Percentiles rank a stretch among this genome's conserved stretches.
Conservation (phyloP, 2,113 vertebrate species). For the Xenopus tropicalis region DNA sequence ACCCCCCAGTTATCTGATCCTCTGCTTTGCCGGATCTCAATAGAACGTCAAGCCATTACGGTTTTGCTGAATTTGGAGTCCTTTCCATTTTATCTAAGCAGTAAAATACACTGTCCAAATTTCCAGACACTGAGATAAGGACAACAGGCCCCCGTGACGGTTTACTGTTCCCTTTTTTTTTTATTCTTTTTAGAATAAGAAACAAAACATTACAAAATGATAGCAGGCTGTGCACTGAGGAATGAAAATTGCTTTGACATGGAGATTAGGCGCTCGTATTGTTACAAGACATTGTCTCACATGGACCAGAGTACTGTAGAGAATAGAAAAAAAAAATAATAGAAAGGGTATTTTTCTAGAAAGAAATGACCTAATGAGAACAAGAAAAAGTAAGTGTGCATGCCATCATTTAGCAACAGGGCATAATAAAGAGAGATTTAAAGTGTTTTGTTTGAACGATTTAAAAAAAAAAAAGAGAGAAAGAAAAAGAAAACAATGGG, state of each 20-base stretch:
- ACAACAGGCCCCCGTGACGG: slow-evolving; percentile 78
- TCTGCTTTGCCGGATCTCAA: slow-evolving; percentile 84
- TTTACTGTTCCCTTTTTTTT: slow-evolving; percentile 78
- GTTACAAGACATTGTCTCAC: slow-evolving; percentile 98
- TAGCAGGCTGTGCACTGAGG: slow-evolving; percentile 91
- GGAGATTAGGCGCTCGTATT: slow-evolving; percentile 95
- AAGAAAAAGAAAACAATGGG: slow-evolving; percentile 58
- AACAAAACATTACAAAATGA: slow-evolving; percentile 98
- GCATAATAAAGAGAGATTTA: slow-evolving; percentile 79
- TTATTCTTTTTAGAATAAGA: slow-evolving; percentile 94
- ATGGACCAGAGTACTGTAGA: slow-evolving; percentile 81
- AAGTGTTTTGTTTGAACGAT: slow-evolving; percentile 79
- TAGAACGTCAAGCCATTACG: slow-evolving; percentile 95
- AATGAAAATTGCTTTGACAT: slow-evolving; percentile 98
- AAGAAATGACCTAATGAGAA: slow-evolving; percentile 90
- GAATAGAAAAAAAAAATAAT: slow-evolving; percentile 63
- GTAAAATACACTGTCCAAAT: slow-evolving; percentile 93
- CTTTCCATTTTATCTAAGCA: slow-evolving; percentile 84
- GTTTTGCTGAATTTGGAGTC: slow-evolving; percentile 86
- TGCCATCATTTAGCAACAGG: slow-evolving; percentile 81
- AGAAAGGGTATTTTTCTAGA: slow-evolving; percentile 74
- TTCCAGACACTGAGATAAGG: slow-evolving; percentile 91
- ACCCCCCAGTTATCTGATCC: slow-evolving; percentile 91
- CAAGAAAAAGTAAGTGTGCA: slow-evolving; percentile 85
- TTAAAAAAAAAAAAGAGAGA: too few relatives aligned